These are phyloP conservation scores for Saccostrea cuccullata DNA, from an alignment of 1,140 invertebrate genomes.

Conservation along the genomic window DNA sequence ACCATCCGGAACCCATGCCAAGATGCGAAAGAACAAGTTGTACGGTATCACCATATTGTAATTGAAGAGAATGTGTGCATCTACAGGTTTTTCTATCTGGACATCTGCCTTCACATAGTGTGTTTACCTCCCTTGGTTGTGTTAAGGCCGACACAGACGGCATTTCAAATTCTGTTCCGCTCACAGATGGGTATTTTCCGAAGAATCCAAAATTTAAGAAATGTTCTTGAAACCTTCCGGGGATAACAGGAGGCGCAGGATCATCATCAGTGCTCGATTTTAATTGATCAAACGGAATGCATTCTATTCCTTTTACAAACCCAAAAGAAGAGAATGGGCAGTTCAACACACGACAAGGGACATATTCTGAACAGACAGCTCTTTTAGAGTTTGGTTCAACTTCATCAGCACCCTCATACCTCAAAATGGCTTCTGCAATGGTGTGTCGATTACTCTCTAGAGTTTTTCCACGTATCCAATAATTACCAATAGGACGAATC, in stretches of 20 bases:
- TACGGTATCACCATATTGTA: slow-evolving; percentile 50
- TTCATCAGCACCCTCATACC: slow-evolving; percentile 85
- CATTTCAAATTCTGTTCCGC: slow-evolving; percentile 58
- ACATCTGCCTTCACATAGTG: slow-evolving; percentile 48
- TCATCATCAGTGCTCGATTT: slow-evolving; percentile 30
- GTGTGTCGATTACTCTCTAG: slow-evolving; percentile 56
- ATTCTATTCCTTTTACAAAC: slow-evolving; percentile 42
- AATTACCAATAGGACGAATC: slow-evolving; percentile 85
- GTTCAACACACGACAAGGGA: slow-evolving; percentile 61
- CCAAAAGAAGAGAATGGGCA: slow-evolving; percentile 63
- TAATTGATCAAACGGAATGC: slow-evolving; percentile 54
- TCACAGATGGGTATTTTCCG: slow-evolving; percentile 59
- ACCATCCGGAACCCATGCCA: slow-evolving; percentile 82
- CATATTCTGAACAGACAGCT: slow-evolving; percentile 39
- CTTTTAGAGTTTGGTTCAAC: slow-evolving; percentile 78
- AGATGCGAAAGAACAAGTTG: slow-evolving; percentile 69
- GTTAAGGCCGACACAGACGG: slow-evolving; percentile 61
- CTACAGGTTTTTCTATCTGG: slow-evolving; percentile 49
- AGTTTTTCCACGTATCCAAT: slow-evolving; percentile 88
- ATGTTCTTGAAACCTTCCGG: slow-evolving; percentile 53
- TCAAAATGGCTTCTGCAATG: slow-evolving; percentile 83
- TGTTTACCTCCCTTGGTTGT: slow-evolving; percentile 37
- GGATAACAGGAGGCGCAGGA: slow-evolving; percentile 1
- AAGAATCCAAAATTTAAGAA: slow-evolving; percentile 70
- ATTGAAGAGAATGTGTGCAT: slow-evolving; percentile 47